Evolutionary conservation across 2,797 vertebrate genomes (phyloP), one percentile per base, ranked within the genome.

Genomic region (Xenopus petersii): DNA sequence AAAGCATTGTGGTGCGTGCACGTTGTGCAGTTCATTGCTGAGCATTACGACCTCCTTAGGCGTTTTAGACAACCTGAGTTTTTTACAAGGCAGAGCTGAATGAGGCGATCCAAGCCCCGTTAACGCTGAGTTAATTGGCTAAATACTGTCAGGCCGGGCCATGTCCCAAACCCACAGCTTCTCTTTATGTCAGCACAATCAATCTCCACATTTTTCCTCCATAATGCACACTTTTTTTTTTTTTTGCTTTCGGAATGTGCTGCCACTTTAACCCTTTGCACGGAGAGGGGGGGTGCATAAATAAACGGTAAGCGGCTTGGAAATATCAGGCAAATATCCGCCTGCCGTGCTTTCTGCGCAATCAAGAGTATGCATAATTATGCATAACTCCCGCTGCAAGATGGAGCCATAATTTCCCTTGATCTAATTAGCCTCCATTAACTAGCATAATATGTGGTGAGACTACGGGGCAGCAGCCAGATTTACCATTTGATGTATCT

Each of bases 51-150:
- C 59, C 47, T 72, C 64, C 36, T 5, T 61, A 61, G 24, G 21
- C 59, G 24, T 63, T 26, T 24, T 4, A 63, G 64, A 62, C 69
- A 77, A 67, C 58, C 61, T 63, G 70, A 64, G 26, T 58, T 62
- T 21, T 72, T 72, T 24, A 69, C 70, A 64, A 73, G 64, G 16
- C 26, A 64, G 61, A 73, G 36, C 16, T 26, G 13, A 30, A 46
- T 26, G 54, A 72, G 58, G 30, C 64, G 15, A 42, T 71, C 55
- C 56, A 71, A 62, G 75, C 55, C 63, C 68, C 51, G 75, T 77
- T 77, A 77, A 67, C 17, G 58, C 64, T 26, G 70, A 78, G 75
- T 73, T 78, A 78, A 78, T 78, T 78, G 65, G 75, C 75, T 78
- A 78, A 78, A 73, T 78, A 73, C 63, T 78, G 75, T 78, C 59